These are phyloP conservation scores for Mesorhabditis sp. DNA, from an alignment of 2,888 invertebrate genomes.

Conservation along the genomic window DNA sequence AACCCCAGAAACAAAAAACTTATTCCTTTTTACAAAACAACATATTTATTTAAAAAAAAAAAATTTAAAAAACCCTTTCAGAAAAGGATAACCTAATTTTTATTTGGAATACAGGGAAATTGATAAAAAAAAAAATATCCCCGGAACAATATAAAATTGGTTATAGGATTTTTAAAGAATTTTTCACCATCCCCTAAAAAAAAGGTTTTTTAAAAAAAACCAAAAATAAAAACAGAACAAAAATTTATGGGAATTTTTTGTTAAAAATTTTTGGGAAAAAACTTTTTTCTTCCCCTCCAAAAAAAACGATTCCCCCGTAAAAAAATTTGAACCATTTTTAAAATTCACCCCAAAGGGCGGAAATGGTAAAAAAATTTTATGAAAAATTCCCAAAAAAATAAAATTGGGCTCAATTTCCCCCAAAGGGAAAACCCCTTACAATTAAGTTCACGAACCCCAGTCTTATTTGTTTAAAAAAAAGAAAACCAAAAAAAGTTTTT, in stretches of 20 bases:
- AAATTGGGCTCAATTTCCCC: slow-evolving; percentile 76
- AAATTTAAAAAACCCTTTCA: slow-evolving; percentile 38
- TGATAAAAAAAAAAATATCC: slow-evolving; percentile 82
- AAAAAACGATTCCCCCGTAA: slow-evolving; percentile 55
- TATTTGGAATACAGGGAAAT: slow-evolving; percentile 77
- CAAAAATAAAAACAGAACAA: slow-evolving; percentile 65
- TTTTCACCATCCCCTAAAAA: slow-evolving; percentile 69
- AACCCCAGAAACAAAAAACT: slow-evolving; percentile 34
- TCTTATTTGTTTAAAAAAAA: slow-evolving; percentile 78
- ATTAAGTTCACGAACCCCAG: slow-evolving; percentile 68
- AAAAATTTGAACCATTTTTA: slow-evolving; percentile 48
- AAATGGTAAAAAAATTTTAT: slow-evolving; percentile 75
- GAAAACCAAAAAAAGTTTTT: slow-evolving; percentile 74
- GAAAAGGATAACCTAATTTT: slow-evolving; percentile 74
- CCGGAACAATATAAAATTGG: slow-evolving; percentile 75
- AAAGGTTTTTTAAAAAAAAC: slow-evolving; percentile 63
- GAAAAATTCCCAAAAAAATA: slow-evolving; percentile 73
- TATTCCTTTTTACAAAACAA: slow-evolving; percentile 36
- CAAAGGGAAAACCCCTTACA: slow-evolving; percentile 39
- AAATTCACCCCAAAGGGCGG: slow-evolving; percentile 68
- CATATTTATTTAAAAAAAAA: slow-evolving; percentile 40
- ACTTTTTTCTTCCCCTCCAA: slow-evolving; percentile 47
- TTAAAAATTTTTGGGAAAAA: slow-evolving; percentile 42
- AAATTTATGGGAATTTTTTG: slow-evolving; percentile 58
- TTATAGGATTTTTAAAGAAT: slow-evolving; percentile 72